Percentiles rank a stretch among this genome's conserved stretches.
These are phyloP conservation scores for Arvicanthis niloticus DNA, from an alignment of 2,113 vertebrate species.

Conservation along the genomic window DNA sequence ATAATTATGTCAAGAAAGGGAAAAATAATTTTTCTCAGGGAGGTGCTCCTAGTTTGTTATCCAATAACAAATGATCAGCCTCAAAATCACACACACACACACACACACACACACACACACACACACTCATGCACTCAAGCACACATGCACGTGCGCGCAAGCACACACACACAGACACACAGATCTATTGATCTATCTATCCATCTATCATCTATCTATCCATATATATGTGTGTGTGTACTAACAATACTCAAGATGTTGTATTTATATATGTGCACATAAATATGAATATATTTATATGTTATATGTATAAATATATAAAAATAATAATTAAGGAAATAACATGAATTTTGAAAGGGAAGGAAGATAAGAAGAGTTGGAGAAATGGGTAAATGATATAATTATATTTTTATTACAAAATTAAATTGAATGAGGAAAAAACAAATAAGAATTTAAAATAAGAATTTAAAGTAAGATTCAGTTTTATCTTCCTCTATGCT, in stretches of 20 bases:
- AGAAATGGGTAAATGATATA: not conserved
- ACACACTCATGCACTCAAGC: too few species aligned
- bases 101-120: too few species aligned
- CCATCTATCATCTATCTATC: too few species aligned
- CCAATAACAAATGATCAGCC: not conserved
- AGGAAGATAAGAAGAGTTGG: not conserved
- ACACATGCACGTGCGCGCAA: too few species aligned
- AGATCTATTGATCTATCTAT: too few species aligned
- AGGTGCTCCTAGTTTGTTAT: not conserved
- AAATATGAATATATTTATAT: not conserved
- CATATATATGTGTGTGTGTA: too few species aligned
- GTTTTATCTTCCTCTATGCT: not conserved
- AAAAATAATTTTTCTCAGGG: not conserved
- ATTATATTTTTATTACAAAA: not conserved
- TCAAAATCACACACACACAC: not conserved
- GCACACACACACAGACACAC: too few species aligned
- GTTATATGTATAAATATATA: not conserved
- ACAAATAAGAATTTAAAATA: not conserved
- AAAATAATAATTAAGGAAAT: not conserved
- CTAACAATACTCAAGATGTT: not conserved
- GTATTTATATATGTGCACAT: not conserved
- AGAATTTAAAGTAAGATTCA: not conserved
- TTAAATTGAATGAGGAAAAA: not conserved
- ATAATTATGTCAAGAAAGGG: not conserved
- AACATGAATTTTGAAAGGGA: not conserved